Conservation (phyloP, 2,113 vertebrate species). For the Haemorhous mexicanus region DNA sequence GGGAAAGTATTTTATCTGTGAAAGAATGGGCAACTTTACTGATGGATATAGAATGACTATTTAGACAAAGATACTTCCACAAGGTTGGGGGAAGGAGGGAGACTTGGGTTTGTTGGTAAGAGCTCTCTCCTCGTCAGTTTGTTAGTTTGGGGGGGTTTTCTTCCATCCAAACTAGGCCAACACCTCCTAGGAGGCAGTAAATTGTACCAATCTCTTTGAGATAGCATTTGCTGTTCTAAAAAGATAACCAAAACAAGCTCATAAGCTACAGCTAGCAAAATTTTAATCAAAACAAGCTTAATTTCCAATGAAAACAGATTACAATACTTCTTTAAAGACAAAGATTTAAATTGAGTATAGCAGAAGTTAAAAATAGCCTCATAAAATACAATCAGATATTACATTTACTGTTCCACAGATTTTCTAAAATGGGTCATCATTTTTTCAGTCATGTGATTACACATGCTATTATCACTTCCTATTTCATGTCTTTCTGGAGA, state of each 20-base stretch:
- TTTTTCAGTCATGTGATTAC: background rate
- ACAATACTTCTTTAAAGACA: background rate
- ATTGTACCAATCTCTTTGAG: background rate
- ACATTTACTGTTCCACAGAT: background rate
- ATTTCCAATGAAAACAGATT: background rate
- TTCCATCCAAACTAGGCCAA: background rate
- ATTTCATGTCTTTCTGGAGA: slow-evolving; percentile 5
- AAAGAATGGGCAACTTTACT: background rate
- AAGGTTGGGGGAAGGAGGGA: rapidly evolving
- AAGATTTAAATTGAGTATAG: slow-evolving; percentile 1
- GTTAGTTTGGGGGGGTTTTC: rapidly evolving
- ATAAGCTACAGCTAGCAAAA: background rate
- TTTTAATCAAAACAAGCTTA: background rate
- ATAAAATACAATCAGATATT: background rate
- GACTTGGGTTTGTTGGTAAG: background rate
- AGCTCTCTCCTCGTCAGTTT: background rate
- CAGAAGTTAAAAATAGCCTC: background rate
- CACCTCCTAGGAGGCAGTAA: background rate
- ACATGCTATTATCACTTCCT: background rate
- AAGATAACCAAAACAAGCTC: background rate
- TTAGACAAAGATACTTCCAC: background rate
- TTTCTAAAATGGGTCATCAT: background rate
- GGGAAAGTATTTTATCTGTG: background rate
- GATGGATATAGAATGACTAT: background rate
- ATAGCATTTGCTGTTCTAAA: background rate